A percentile compares a stretch with the other conserved stretches of the same genome.
Conservation (phyloP, 2,888 invertebrate species). For the Strigamia transsilvanica region DNA sequence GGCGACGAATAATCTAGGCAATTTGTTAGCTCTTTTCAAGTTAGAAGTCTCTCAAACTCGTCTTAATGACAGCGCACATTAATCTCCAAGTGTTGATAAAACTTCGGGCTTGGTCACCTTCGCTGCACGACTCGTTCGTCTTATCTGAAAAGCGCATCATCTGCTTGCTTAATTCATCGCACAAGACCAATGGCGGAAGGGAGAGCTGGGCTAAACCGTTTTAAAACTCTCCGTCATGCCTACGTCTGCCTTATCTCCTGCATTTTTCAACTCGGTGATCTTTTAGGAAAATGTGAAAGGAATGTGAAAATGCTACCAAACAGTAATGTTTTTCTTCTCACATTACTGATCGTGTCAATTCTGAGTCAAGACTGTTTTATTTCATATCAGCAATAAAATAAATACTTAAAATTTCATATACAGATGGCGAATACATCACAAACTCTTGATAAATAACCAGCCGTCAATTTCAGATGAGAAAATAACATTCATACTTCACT, state of each 20-base stretch:
- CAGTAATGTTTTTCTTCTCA: no score
- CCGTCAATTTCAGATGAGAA: not conserved
- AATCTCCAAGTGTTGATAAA: constrained; percentile 13
- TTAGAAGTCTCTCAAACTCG: constrained; percentile 14
- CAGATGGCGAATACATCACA: no score
- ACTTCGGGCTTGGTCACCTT: constrained; percentile 6
- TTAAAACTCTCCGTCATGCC: constrained; percentile 25
- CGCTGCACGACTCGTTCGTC: constrained; percentile 20
- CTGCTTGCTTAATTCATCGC: constrained; percentile 12
- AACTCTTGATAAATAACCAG: not conserved
- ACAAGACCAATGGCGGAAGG: not conserved
- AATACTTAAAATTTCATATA: no score
- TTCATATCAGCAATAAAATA: no score
- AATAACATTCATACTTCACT: not conserved
- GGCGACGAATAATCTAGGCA: constrained; percentile 1
- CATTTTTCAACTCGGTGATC: constrained; percentile 25
- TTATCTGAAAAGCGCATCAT: constrained; percentile 15
- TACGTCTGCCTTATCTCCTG: not conserved
- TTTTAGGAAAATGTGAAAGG: constrained; percentile 4
- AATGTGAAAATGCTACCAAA: constrained; percentile 8
- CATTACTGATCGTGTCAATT: no score
- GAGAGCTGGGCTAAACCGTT: not conserved
- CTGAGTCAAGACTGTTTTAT: no score
- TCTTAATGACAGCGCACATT: not conserved
- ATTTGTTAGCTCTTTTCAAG: not conserved